These are phyloP conservation scores for Rousettus madagascariensis DNA, from an alignment of 2,797 vertebrate species.

Conservation along the genomic window DNA sequence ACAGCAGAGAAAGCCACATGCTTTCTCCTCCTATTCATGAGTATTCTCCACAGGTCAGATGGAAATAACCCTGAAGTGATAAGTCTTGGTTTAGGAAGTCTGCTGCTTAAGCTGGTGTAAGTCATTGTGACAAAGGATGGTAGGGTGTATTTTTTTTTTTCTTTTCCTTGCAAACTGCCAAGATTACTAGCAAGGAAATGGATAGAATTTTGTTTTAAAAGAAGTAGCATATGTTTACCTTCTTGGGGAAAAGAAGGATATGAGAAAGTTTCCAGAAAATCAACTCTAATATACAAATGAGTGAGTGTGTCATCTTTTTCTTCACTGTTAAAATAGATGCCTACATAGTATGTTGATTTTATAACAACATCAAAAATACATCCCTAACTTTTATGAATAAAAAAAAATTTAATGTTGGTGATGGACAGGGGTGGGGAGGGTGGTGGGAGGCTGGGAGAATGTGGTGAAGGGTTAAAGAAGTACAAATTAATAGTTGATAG, in stretches of 20 bases:
- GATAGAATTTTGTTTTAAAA: slow-evolving; percentile 79
- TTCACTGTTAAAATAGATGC: slow-evolving; percentile 18
- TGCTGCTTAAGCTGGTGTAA: slow-evolving; percentile 85
- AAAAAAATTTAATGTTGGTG: not conserved
- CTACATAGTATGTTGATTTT: not conserved
- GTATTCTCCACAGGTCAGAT: slow-evolving; percentile 87
- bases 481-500: too few species aligned
- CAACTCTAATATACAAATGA: slow-evolving; percentile 55
- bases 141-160: slow-evolving; percentile 18
- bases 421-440: too few species aligned
- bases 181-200: slow-evolving; percentile 70
- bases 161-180: slow-evolving; percentile 76
- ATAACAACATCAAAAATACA: not conserved
- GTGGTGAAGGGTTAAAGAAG: too few species aligned
- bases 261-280: slow-evolving; percentile 69
- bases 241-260: slow-evolving; percentile 60
- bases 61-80: slow-evolving; percentile 89
- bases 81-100: slow-evolving; percentile 88
- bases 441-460: too few species aligned
- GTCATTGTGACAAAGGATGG: slow-evolving; percentile 82
- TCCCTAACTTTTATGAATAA: slow-evolving; percentile 20
- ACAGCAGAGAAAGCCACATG: slow-evolving; percentile 86
- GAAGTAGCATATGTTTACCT: slow-evolving; percentile 77
- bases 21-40: slow-evolving; percentile 85
- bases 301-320: not conserved